A percentile compares a stretch with the other conserved stretches of the same genome.
These are phyloP conservation scores for Cyphomyrmex costatus DNA, from an alignment of 1,140 invertebrate species.

Conservation along the genomic window DNA sequence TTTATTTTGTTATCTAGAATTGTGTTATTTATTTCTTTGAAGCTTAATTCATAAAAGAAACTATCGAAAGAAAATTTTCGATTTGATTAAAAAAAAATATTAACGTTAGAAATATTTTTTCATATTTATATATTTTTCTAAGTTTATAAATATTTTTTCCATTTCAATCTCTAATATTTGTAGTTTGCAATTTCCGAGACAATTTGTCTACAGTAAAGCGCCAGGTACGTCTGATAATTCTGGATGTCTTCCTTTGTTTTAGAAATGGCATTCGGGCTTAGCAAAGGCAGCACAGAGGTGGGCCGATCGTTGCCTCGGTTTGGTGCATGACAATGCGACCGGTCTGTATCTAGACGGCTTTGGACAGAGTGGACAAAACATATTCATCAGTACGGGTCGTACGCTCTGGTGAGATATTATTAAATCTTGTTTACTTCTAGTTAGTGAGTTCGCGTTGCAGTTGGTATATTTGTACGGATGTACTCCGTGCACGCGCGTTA, in stretches of 20 bases:
- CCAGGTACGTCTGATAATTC: background rate
- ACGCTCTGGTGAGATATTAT: slow-evolving; percentile 91
- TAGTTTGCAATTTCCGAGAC: background rate
- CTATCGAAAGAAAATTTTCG: background rate
- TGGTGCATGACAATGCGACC: slow-evolving; percentile 90
- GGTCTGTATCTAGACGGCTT: slow-evolving; percentile 90
- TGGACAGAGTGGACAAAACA: slow-evolving; percentile 93
- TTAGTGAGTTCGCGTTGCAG: slow-evolving; percentile 43
- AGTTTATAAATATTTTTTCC: background rate
- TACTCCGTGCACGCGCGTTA: background rate
- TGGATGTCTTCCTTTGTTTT: slow-evolving; percentile 66
- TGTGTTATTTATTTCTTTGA: background rate
- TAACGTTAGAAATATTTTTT: background rate
- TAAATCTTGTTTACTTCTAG: slow-evolving; percentile 39
- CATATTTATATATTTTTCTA: no score
- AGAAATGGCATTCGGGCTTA: slow-evolving; percentile 92
- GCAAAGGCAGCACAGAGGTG: slow-evolving; percentile 91
- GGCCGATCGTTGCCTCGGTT: slow-evolving; percentile 90
- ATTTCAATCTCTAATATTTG: background rate
- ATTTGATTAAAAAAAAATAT: background rate
- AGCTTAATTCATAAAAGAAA: background rate
- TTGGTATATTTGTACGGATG: slow-evolving; percentile 41
- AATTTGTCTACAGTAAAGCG: background rate
- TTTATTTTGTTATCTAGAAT: background rate
- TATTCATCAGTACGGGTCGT: slow-evolving; percentile 93